phyloP scores from a whole-genome alignment of 2,113 vertebrate species.

The Rhinopomastus cyanomelas region DNA sequence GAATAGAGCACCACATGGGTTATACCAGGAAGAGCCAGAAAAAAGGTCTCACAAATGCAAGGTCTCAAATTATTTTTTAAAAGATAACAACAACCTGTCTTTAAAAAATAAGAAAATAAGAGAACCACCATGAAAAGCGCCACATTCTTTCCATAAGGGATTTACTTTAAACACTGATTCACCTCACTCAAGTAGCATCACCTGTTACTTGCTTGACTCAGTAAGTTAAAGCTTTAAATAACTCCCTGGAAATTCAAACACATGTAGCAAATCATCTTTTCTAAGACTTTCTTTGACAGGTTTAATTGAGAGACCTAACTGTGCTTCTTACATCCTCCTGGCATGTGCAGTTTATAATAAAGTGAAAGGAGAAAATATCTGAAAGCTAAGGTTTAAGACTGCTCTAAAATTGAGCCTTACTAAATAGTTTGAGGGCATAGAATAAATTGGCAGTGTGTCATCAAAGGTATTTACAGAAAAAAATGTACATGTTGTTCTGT shows the following conservation, averaged over 20 bases:
- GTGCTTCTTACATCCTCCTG: not conserved
- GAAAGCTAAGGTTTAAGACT: not conserved
- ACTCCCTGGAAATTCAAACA: not conserved
- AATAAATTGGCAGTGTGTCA: not conserved
- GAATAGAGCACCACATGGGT: not conserved
- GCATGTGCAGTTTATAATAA: not conserved
- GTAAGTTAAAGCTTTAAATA: not conserved
- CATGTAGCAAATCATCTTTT: not conserved
- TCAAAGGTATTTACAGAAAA: not conserved
- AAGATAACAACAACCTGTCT: not conserved
- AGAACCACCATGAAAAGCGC: not conserved
- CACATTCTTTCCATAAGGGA: not conserved
- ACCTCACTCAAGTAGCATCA: not conserved
- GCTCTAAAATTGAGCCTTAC: not conserved
- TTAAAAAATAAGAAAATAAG: not conserved
- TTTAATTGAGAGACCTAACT: not conserved
- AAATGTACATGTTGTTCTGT: not conserved
- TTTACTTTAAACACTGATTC: not conserved
- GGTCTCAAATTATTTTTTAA: not conserved
- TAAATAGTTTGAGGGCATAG: not conserved
- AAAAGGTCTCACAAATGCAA: not conserved
- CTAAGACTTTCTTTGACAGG: conserved; percentile 10
- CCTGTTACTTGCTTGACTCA: not conserved
- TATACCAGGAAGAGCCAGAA: not conserved
- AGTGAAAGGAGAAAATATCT: not conserved